phyloP scores from a whole-genome alignment of 2,888 invertebrate species.

The Lasioglossum villosulum region DNA sequence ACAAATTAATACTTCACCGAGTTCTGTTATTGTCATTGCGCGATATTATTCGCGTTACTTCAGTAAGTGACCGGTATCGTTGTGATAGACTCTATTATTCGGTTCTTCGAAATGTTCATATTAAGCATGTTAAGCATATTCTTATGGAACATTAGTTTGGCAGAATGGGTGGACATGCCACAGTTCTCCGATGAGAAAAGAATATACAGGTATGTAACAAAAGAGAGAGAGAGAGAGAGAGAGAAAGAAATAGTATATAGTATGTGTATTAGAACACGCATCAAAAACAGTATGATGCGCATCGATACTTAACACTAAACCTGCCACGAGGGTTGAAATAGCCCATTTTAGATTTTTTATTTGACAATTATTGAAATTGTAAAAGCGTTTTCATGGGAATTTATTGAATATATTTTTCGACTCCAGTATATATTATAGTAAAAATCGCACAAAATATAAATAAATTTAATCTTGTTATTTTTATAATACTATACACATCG shows the following conservation, averaged over 20 bases:
- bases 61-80: not conserved
- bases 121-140: constrained; percentile 29
- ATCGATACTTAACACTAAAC: not conserved
- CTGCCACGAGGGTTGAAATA: too few species aligned
- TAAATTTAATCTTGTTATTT: too few species aligned
- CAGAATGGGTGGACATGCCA: constrained; percentile 82
- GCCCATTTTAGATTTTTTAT: too few species aligned
- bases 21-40: not conserved
- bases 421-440: too few species aligned
- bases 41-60: not conserved
- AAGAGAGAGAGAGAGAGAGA: too few species aligned
- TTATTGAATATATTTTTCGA: too few species aligned
- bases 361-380: too few species aligned
- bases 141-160: constrained; percentile 45
- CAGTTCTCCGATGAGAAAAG: constrained; percentile 80
- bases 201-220: constrained; percentile 73
- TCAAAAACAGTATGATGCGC: not conserved
- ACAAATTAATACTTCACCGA: not conserved
- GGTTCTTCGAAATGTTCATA: constrained; percentile 13
- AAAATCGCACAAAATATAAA: too few species aligned
- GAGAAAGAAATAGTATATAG: not conserved
- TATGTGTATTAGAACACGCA: not conserved
- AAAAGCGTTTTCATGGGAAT: too few species aligned
- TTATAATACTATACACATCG: too few species aligned
- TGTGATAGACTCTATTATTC: not conserved